Conservation (phyloP, 2,888 invertebrate species). For the Zaprionus bogoriensis region DNA sequence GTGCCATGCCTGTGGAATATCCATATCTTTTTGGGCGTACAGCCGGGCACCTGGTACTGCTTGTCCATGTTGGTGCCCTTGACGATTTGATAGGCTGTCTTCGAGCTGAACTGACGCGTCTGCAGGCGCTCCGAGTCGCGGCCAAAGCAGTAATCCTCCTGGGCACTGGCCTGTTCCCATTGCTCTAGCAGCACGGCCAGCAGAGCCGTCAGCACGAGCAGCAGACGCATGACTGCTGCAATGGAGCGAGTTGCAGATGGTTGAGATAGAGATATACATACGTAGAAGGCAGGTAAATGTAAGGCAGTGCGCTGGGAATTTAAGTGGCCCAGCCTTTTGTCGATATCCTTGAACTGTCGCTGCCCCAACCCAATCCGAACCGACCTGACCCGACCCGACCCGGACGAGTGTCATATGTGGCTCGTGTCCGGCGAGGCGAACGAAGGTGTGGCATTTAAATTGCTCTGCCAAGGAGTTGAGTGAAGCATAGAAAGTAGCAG, state of each 20-base stretch:
- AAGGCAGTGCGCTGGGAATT: conserved; percentile 30
- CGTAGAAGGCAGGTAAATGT: not conserved
- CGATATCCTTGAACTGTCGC: conserved; percentile 69
- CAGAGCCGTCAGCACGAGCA: conserved; percentile 32
- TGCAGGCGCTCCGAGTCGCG: conserved; percentile 78
- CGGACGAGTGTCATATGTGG: not conserved
- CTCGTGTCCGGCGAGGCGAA: not conserved
- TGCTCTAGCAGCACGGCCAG: conserved; percentile 42
- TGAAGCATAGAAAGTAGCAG: conserved; percentile 56
- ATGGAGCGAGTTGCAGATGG: not conserved
- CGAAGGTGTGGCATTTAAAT: conserved; percentile 74
- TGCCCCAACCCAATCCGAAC: no score
- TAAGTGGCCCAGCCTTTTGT: conserved; percentile 64
- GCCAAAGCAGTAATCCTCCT: conserved; percentile 80
- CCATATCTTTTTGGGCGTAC: conserved; percentile 89
- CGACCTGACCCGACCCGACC: no score
- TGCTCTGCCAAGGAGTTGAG: conserved; percentile 68
- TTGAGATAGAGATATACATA: not conserved
- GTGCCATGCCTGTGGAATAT: conserved; percentile 88
- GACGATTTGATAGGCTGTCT: conserved; percentile 90
- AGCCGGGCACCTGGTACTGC: conserved; percentile 87
- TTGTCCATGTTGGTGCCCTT: conserved; percentile 85
- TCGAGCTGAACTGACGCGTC: conserved; percentile 86
- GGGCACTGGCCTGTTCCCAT: conserved; percentile 42
- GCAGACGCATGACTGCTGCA: conserved; percentile 58